phyloP scores from a whole-genome alignment of 2,797 vertebrate genomes.

The Sebastes melanostomus region DNA sequence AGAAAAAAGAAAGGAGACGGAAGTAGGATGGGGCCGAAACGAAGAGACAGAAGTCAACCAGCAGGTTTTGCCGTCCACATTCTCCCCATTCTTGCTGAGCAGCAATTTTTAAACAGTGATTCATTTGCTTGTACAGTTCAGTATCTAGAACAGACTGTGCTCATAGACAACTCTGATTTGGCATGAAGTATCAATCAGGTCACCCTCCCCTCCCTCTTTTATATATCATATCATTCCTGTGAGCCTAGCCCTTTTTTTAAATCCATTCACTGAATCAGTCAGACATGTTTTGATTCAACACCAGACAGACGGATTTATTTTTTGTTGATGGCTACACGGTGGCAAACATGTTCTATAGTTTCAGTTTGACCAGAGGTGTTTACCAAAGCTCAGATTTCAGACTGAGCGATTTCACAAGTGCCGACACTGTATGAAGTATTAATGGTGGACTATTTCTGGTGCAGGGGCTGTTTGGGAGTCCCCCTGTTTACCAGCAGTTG shows the following conservation, averaged over 20 bases:
- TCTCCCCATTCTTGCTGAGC: constrained; percentile 59
- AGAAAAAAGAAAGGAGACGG: not conserved
- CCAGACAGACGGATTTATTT: not conserved
- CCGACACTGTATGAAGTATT: not conserved
- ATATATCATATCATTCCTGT: not conserved
- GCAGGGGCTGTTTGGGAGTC: constrained; percentile 12
- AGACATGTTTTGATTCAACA: constrained; percentile 9
- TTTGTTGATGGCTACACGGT: constrained; percentile 4
- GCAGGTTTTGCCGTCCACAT: constrained; percentile 60
- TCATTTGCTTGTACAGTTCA: not conserved
- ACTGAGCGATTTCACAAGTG: not conserved
- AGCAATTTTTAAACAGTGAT: constrained; percentile 45
- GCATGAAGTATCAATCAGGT: constrained; percentile 6
- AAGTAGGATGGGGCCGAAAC: not conserved
- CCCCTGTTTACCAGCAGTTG: constrained; percentile 49
- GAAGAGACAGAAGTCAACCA: constrained; percentile 26
- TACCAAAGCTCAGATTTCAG: constrained; percentile 60
- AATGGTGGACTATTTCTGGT: constrained; percentile 51
- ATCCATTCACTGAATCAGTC: not conserved
- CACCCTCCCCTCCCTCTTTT: not conserved
- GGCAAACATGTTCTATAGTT: constrained; percentile 41
- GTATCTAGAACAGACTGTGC: constrained; percentile 43
- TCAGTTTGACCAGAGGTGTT: constrained; percentile 51
- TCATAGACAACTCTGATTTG: not conserved
- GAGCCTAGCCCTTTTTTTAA: constrained; percentile 2